Base-by-base conservation (phyloP, 2,113 vertebrate genomes). In the Struthidea cinerea region DNA sequence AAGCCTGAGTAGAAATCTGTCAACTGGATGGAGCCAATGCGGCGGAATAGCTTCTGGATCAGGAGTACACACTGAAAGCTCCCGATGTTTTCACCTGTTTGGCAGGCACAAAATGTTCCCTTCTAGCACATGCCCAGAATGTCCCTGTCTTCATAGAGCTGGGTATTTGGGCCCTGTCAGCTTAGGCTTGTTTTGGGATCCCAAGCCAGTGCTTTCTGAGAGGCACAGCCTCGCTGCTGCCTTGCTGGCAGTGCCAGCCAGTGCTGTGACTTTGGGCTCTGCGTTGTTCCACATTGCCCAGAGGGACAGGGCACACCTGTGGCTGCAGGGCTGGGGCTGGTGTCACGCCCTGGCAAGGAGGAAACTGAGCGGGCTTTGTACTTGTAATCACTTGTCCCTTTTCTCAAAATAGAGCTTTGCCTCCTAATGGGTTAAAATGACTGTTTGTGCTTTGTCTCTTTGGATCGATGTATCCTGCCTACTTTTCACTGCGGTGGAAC, bases 351-450 rank as follows among this genome's bases (percentile, higher is more conserved):
- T 33, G 30, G 42, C 11, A 50, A 59, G 50, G 64, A 50, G 21
- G 8, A 74, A 81, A 27, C 12, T 10, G n/a, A 24, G 19, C 0
- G 1, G 0, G 0, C 18, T 77, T 74, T 47, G 27, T 56, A 4
- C 37, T 35, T 0, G 0, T 22, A 39, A 35, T 30, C 33, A 2
- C 26, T 41, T 1, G 1, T 26, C 9, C 8, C 14, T 78, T 81
- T 46, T 59, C 60, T 64, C 19, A 64, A 27, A 73, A 11, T 1
- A 37, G 30, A n/a, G 12, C 52, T 91, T 63, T 84, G 16, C 16
- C 18, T 89, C 39, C 35, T 75, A 17, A 39, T 33, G 39, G 14
- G 55, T 89, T 87, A 59, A 84, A 78, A 30, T 15, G 57, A 11
- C 24, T 56, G 14, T 77, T 68, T 41, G 87, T 81, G 42, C 56